Evolutionary conservation across 2,113 vertebrate genomes (phyloP), one percentile per base, ranked within the genome.

Genomic region (Lethenteron reissneri): DNA sequence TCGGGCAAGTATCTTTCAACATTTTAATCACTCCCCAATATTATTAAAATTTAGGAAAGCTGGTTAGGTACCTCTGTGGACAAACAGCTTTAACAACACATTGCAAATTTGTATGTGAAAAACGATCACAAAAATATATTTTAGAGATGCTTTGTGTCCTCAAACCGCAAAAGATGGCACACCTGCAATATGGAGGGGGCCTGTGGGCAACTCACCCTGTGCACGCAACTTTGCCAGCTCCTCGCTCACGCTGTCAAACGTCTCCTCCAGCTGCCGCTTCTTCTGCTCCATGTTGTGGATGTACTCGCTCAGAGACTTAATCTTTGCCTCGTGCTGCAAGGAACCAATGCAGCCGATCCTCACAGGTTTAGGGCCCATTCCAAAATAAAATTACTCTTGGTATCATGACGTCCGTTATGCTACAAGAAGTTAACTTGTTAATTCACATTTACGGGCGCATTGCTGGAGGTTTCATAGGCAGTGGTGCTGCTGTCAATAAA

Each of bases 201-300:
- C 70, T 41, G 17, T n/a, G 5, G 56, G 59, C 15, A 7, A 11
- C 70, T 73, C 80, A 90, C 87, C 87, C 80, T 94, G 89, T 64
- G 86, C 88, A 0, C 83, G 84, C 56, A 92, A 78, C 71, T 85
- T 88, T 73, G 85, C 83, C 71, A 92, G 81, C 70, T 92, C 87
- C 74, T 92, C 89, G 0, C 81, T 86, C 69, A 92, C 84, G 0
- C 83, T 82, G 71, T 92, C 88, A 77, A 88, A 88, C 17, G 81
- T 84, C 78, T 92, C 86, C 74, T 95, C 90, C 79, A 92, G 82
- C 75, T 88, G 87, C 72, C 88, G 82, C 78, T 85, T 83, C 83
- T 87, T 87, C 79, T 92, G 89, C 75, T 95, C 88, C 83, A 90
- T 83, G 74, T 88, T 92, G 77, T 90, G 89, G 86, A 89, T 87